These are phyloP conservation scores for Phyllotis vaccarum DNA, from an alignment of 2,797 vertebrate species.

Conservation along the genomic window DNA sequence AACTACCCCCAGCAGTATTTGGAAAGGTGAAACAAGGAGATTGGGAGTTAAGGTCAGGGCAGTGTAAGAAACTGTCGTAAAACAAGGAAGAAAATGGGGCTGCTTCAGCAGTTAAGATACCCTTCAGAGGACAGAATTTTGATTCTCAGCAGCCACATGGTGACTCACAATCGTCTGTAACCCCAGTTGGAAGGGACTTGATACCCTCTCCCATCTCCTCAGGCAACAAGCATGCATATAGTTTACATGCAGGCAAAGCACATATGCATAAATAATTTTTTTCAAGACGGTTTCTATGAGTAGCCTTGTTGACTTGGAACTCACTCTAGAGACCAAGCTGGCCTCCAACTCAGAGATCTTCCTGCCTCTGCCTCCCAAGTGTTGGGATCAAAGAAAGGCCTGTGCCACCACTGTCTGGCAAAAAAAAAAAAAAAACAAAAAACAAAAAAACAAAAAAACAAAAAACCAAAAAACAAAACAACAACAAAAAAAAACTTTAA, in stretches of 20 bases:
- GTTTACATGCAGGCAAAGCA: background rate
- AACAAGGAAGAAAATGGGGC: background rate
- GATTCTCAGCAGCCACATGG: too few species aligned
- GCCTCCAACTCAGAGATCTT: background rate
- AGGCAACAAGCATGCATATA: too few species aligned
- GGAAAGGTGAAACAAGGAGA: background rate
- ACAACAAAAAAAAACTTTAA: background rate
- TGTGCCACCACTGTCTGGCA: background rate
- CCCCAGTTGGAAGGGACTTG: too few species aligned
- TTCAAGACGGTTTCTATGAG: background rate
- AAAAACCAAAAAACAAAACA: too few species aligned
- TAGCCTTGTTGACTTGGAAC: background rate
- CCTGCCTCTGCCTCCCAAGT: background rate
- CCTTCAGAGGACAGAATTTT: too few species aligned
- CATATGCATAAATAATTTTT: too few species aligned
- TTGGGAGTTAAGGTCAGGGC: background rate
- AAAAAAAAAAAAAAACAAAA: background rate
- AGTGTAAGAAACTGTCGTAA: background rate
- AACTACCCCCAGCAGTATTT: background rate
- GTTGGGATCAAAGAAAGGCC: background rate
- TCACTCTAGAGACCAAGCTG: background rate
- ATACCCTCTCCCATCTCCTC: too few species aligned
- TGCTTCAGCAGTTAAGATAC: too few species aligned
- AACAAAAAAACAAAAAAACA: too few species aligned
- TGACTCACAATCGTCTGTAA: too few species aligned